Base-by-base conservation (phyloP, 2,888 invertebrate genomes). In the Acleris holmiana region DNA sequence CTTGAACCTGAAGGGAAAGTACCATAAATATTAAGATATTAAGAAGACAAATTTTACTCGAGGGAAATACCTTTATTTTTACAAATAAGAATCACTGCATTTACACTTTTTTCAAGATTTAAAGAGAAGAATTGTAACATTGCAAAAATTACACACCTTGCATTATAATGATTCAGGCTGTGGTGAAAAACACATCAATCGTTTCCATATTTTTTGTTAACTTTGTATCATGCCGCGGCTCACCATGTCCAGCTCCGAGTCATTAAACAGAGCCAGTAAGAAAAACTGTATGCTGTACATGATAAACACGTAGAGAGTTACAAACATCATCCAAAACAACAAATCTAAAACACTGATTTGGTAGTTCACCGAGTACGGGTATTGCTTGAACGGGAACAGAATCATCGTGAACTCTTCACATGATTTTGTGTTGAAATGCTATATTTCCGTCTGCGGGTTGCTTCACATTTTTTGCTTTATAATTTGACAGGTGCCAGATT, bases 251-350 rank as follows among this genome's bases (percentile, higher is more conserved):
- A 88, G 66, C 44, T 86, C 86, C 10, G 72, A 71, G 17, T 84
- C 73, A 2, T 78, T 69, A 19, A 76, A 72, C 0, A 80, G 10
- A 29, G 73, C 69, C 17, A 85, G 58, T 54, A 88, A 74, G 0
- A 84, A 50, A 64, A 82, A 88, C 68, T 86, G 83, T 0, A 82
- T 67, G 1, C 70, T 69, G 29, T 72, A 73, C 85, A 89, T 89
- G 0, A 89, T 7, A 1, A 85, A 25, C 8, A 88, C 76, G 49
- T 84, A 79, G 0, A 83, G 4, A 0, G 78, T 4, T 1, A 86
- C 71, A 6, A 78, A 79, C 0, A 76, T 51, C 4, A 77, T 67
- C 81, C 81, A 87, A 68, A 68, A 74, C 3, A 80, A 10, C 0
- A 82, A 59, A 19, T 85, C 88, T 2, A 79, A 63, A 0, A 82